Conservation (phyloP, 2,888 invertebrate genomes). For the Notodonta dromedarius region DNA sequence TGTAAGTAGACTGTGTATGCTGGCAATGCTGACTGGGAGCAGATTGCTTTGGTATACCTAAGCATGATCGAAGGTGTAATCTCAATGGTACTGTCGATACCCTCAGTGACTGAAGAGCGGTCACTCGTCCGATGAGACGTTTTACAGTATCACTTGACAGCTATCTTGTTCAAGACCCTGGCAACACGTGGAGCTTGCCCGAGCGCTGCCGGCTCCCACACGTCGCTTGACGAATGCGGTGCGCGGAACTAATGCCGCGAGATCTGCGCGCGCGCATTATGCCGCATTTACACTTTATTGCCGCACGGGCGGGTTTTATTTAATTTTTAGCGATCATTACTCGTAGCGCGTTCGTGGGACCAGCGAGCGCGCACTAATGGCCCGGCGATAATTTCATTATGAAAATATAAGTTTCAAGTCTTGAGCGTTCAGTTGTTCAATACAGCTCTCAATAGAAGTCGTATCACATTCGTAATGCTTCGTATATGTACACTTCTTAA, state of each 20-base stretch:
- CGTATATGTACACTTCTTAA: too few species aligned
- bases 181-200: background rate
- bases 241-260: constrained; percentile 56
- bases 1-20: too few species aligned
- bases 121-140: too few species aligned
- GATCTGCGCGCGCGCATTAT: constrained; percentile 46
- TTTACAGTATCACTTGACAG: too few species aligned
- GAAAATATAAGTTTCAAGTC: background rate
- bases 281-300: constrained; percentile 50
- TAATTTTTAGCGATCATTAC: constrained; percentile 35
- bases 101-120: too few species aligned
- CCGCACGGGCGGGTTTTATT: constrained; percentile 43
- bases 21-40: too few species aligned
- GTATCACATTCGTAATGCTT: background rate
- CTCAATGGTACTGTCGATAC: too few species aligned
- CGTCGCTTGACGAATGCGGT: constrained; percentile 64
- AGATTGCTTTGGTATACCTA: too few species aligned
- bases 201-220: constrained; percentile 40
- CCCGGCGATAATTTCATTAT: background rate
- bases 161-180: too few species aligned
- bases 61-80: too few species aligned
- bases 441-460: background rate
- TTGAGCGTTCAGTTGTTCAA: background rate
- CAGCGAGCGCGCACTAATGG: background rate
- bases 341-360: constrained; percentile 30